These are phyloP conservation scores for Caenorhabditis zanzibari DNA, from an alignment of 2,888 invertebrate genomes.

Conservation along the genomic window DNA sequence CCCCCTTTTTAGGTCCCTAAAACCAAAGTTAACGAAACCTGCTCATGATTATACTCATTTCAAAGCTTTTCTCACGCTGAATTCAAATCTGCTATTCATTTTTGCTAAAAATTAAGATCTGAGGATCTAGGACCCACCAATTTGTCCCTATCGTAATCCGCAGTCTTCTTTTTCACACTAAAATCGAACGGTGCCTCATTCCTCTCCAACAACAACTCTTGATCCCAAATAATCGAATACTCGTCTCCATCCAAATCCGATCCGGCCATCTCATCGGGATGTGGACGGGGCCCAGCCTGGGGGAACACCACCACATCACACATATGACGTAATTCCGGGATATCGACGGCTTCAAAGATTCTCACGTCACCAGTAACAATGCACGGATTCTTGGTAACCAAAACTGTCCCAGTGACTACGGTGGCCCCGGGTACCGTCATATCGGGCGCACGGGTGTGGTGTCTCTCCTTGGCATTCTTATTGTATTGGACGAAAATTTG, in stretches of 20 bases:
- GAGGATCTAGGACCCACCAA: conserved; percentile 31
- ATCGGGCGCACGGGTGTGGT: neutral
- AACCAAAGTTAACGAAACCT: neutral
- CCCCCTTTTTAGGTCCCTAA: too few relatives aligned
- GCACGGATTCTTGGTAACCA: conserved; percentile 85
- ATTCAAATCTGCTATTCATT: neutral
- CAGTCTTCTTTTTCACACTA: conserved; percentile 37
- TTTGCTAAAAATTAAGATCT: neutral
- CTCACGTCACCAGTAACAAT: conserved; percentile 84
- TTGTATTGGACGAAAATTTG: conserved; percentile 81
- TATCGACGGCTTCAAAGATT: conserved; percentile 81
- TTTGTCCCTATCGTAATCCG: conserved; percentile 31
- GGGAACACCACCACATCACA: conserved; percentile 85
- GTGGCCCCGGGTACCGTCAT: neutral
- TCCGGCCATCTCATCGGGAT: conserved; percentile 85
- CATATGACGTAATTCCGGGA: conserved; percentile 80
- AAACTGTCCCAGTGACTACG: conserved; percentile 78
- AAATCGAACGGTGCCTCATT: conserved; percentile 78
- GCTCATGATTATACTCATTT: neutral
- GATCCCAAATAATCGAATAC: conserved; percentile 84
- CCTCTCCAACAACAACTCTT: conserved; percentile 81
- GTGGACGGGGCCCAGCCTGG: conserved; percentile 84
- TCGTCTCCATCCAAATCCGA: conserved; percentile 85
- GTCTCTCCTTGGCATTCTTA: conserved; percentile 57
- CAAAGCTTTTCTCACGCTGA: neutral